These are phyloP conservation scores for Varanus komodoensis DNA, from an alignment of 2,113 vertebrate species.

Conservation along the genomic window DNA sequence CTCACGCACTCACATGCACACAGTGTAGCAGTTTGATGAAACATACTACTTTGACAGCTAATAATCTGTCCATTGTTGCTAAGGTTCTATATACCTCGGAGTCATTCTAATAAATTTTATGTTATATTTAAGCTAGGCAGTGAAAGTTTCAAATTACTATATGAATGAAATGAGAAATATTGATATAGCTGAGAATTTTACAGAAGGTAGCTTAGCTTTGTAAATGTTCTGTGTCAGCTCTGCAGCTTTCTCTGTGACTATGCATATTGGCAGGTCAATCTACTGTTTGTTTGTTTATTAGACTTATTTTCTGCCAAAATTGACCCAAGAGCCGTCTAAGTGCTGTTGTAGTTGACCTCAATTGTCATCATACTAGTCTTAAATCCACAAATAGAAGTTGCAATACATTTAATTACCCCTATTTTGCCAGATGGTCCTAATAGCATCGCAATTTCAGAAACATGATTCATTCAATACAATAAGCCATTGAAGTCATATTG, in stretches of 20 bases:
- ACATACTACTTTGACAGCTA: constrained; percentile 40
- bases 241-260: not conserved
- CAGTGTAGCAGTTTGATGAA: constrained; percentile 43
- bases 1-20: not conserved
- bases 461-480: not conserved
- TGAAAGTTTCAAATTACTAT: constrained; percentile 19
- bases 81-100: not conserved
- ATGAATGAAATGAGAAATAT: constrained; percentile 1
- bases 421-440: not conserved
- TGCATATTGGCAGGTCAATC: not conserved
- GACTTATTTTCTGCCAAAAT: too few relatives aligned
- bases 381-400: not conserved
- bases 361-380: not conserved
- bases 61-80: not conserved
- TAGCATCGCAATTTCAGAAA: not conserved
- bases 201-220: not conserved
- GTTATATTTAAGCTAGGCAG: constrained; percentile 33
- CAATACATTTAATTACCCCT: not conserved
- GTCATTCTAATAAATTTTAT: constrained; percentile 28
- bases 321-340: too few relatives aligned
- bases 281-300: not conserved
- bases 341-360: not conserved
- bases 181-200: constrained; percentile 6
- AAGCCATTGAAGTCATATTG: not conserved
- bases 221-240: not conserved